Conservation (phyloP, 2,888 invertebrate species). For the Philhelius pedissequus region DNA sequence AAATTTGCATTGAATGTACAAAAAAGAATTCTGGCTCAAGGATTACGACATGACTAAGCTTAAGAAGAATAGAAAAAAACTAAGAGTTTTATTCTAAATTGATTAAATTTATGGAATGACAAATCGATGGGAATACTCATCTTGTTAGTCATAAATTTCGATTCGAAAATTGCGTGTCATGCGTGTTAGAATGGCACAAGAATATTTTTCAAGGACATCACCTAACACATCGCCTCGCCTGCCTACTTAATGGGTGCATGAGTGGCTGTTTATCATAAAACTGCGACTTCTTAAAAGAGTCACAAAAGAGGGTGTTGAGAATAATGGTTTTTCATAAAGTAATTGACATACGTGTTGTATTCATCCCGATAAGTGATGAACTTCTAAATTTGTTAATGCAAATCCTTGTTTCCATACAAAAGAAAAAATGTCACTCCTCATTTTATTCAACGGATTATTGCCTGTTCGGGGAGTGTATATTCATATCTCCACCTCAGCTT, state of each 20-base stretch:
- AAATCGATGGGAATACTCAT: constrained; percentile 29
- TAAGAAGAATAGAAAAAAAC: background rate
- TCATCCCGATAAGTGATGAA: constrained; percentile 23
- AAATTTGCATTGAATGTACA: constrained; percentile 10
- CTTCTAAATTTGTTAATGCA: constrained; percentile 43
- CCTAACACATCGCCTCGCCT: background rate
- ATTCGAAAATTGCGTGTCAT: constrained; percentile 34
- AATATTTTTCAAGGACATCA: constrained; percentile 35
- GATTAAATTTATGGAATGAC: constrained; percentile 52
- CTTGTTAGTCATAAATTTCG: constrained; percentile 17
- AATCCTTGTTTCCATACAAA: constrained; percentile 1
- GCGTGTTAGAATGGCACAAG: constrained; percentile 8
- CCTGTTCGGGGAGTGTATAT: constrained; percentile 8
- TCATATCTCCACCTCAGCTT: constrained; percentile 4
- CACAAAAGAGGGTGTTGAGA: background rate
- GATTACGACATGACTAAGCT: background rate
- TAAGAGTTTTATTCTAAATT: constrained; percentile 19
- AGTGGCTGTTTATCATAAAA: background rate
- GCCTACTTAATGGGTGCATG: no score
- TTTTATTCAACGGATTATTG: constrained; percentile 39
- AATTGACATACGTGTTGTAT: constrained; percentile 28
- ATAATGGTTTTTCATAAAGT: constrained; percentile 18
- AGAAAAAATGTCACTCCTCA: constrained; percentile 38
- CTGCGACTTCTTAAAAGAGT: constrained; percentile 19
- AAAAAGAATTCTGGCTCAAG: constrained; percentile 26